Base-by-base conservation (phyloP, 2,113 vertebrate genomes). In the Sialia sialis region DNA sequence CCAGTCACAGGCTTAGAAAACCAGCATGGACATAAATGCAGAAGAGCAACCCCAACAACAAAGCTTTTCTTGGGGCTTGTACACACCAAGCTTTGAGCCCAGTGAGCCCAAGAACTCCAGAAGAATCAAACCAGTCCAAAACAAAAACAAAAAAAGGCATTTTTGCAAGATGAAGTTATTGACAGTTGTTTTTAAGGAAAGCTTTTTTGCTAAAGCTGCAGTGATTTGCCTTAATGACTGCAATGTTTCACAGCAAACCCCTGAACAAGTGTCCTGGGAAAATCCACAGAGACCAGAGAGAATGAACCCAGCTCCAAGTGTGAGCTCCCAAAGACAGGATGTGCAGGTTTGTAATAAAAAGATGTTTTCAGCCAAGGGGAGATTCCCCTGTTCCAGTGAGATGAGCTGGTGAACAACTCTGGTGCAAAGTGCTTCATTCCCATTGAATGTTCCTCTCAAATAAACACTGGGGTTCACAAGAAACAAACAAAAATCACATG, bases 171-270 rank as follows among this genome's bases (percentile, higher is more conserved):
- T 90, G 58, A 58, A 63, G 59, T 26, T 87, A 74, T 75, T 84
- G 81, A 77, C 76, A 89, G 93, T 39, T 62, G 23, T 56, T 44
- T 87, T 95, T 94, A 75, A 79, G 88, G 48, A 74, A 85, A 87
- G 52, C 13, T 83, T 84, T 87, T 77, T 76, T 64, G 32, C 84
- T 89, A 68, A 94, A 79, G 74, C 73, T 82, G 64, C 72, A 91
- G 74, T 9, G 5, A 87, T 91, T 96, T 90, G 75, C 85, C 55
- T 92, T 96, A 92, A 94, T 58, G 79, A 74, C 75, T 80, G 88
- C 72, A 92, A 30, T 80, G 83, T 59, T 90, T 95, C 94, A 96
- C 72, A 84, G 85, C 67, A 88, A 94, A 39, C 2, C 39, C 59
- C 34, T 54, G 85, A 86, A 84, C 70, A 94, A 79, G 49, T 52